phyloP scores from a whole-genome alignment of 2,888 invertebrate species.

The Cremastobaeus sp. region DNA sequence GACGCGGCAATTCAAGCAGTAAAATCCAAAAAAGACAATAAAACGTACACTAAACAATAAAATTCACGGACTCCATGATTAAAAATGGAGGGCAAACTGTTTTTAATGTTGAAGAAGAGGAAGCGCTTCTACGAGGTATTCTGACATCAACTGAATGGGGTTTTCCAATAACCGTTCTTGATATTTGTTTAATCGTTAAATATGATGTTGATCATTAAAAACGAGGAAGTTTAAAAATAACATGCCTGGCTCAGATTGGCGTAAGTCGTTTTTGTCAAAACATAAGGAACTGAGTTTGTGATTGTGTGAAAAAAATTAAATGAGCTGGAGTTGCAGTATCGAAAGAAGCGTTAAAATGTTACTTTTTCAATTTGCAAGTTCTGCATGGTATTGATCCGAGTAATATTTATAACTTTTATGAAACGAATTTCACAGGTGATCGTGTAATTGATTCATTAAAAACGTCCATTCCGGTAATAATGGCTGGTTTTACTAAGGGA shows the following conservation, averaged over 20 bases:
- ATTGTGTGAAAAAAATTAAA: background rate
- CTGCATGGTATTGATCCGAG: too few species aligned
- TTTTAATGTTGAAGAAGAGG: constrained; percentile 4
- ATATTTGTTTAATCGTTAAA: constrained; percentile 9
- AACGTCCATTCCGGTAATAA: too few species aligned
- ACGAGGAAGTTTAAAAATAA: constrained; percentile 19
- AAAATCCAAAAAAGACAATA: background rate
- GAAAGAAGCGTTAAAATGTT: too few species aligned
- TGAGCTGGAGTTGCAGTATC: too few species aligned
- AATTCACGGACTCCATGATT: constrained; percentile 1
- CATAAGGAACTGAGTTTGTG: background rate
- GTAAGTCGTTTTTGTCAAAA: constrained; percentile 9
- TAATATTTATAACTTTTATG: too few species aligned
- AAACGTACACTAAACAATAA: background rate
- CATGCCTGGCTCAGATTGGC: constrained; percentile 19
- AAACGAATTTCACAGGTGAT: too few species aligned
- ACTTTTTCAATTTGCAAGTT: too few species aligned
- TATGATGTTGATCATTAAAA: constrained; percentile 3
- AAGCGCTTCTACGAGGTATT: background rate
- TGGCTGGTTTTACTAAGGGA: too few species aligned
- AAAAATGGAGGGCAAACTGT: constrained; percentile 2
- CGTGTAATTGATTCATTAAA: too few species aligned
- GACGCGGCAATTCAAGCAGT: constrained; percentile 3
- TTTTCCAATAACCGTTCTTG: constrained; percentile 9
- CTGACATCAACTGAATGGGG: constrained; percentile 6